A percentile compares a stretch with the other conserved stretches of the same genome.
phyloP scores from a whole-genome alignment of 2,797 vertebrate species.

The Monodelphis domestica region DNA sequence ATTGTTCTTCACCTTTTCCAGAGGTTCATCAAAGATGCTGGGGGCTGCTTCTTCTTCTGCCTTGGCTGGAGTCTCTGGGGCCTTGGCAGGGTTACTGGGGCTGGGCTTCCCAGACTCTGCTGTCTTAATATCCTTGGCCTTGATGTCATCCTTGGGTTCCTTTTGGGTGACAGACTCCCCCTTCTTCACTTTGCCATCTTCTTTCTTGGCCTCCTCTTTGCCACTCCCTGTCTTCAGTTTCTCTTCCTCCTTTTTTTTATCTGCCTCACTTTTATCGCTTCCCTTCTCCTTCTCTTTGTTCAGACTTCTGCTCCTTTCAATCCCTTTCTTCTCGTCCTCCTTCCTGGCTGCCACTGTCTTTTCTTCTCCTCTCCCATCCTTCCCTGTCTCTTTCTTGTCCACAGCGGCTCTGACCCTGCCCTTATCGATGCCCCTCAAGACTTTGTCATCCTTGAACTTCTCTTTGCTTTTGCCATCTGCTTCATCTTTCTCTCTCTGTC shows the following conservation, averaged over 20 bases:
- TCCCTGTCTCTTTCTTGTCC: slow-evolving; percentile 82
- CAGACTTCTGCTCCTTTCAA: neutral
- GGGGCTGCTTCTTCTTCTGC: slow-evolving; percentile 89
- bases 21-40: slow-evolving; percentile 95
- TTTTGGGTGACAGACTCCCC: slow-evolving; percentile 64
- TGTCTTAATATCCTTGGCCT: neutral
- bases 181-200: slow-evolving; percentile 71
- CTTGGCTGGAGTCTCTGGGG: neutral
- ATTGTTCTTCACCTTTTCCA: slow-evolving; percentile 91
- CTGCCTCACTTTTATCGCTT: slow-evolving; percentile 49
- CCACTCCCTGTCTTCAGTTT: neutral
- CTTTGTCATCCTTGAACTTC: slow-evolving; percentile 85
- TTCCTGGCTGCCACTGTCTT: slow-evolving; percentile 64
- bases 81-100: slow-evolving; percentile 21
- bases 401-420: slow-evolving; percentile 86
- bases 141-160: slow-evolving; percentile 59
- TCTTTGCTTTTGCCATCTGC: slow-evolving; percentile 78
- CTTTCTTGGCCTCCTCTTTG: slow-evolving; percentile 63
- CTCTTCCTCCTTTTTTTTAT: slow-evolving; percentile 68
- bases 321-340: slow-evolving; percentile 63
- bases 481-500: slow-evolving; percentile 80
- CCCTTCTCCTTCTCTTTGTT: neutral
- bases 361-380: slow-evolving; percentile 79
- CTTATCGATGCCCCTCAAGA: slow-evolving; percentile 83
- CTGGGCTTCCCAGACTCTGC: slow-evolving; percentile 33